These are phyloP conservation scores for rabbit (Oryctolagus cuniculus) DNA, from an alignment of 2,113 vertebrate genomes.

Conservation along the genomic window DNA sequence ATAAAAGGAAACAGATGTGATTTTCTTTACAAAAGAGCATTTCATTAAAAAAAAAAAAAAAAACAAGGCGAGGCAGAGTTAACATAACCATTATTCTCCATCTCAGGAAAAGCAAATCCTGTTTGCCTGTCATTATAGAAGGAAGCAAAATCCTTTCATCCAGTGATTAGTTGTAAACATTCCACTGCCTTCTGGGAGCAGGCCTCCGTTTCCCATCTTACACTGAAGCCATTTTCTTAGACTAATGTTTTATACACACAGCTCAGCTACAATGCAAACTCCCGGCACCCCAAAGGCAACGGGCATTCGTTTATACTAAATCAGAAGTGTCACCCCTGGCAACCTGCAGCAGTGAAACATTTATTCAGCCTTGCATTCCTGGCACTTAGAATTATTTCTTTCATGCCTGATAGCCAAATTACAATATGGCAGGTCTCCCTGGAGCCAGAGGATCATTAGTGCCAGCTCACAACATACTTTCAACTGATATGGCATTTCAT, in stretches of 20 bases:
- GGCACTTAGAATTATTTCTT: slow-evolving; percentile 99
- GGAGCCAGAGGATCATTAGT: slow-evolving; percentile 99
- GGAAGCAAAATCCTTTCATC: slow-evolving; percentile 91
- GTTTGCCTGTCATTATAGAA: slow-evolving; percentile 90
- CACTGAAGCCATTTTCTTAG: slow-evolving; percentile 91
- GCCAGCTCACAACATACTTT: slow-evolving; percentile 99
- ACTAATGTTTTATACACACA: slow-evolving; percentile 93
- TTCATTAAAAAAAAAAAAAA: slow-evolving; percentile 89
- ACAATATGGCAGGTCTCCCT: slow-evolving; percentile 99
- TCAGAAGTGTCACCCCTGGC: slow-evolving; percentile 99
- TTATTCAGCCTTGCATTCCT: slow-evolving; percentile 99
- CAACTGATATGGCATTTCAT: slow-evolving; percentile 99
- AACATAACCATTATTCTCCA: slow-evolving; percentile 91
- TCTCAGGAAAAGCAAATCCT: slow-evolving; percentile 89
- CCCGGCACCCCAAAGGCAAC: slow-evolving; percentile 95
- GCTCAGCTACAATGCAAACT: slow-evolving; percentile 90
- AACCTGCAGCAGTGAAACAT: slow-evolving; percentile 98
- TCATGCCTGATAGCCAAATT: slow-evolving; percentile 99
- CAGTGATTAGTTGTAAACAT: slow-evolving; percentile 92
- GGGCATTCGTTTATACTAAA: slow-evolving; percentile 99
- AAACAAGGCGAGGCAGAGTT: slow-evolving; percentile 87
- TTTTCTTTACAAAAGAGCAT: slow-evolving; percentile 91
- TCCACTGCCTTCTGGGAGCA: slow-evolving; percentile 88
- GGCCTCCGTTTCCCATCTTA: slow-evolving; percentile 89
- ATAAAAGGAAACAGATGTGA: slow-evolving; percentile 88